Evolutionary conservation across 2,113 vertebrate species (phyloP).

Genomic region (Erinaceus europaeus): DNA sequence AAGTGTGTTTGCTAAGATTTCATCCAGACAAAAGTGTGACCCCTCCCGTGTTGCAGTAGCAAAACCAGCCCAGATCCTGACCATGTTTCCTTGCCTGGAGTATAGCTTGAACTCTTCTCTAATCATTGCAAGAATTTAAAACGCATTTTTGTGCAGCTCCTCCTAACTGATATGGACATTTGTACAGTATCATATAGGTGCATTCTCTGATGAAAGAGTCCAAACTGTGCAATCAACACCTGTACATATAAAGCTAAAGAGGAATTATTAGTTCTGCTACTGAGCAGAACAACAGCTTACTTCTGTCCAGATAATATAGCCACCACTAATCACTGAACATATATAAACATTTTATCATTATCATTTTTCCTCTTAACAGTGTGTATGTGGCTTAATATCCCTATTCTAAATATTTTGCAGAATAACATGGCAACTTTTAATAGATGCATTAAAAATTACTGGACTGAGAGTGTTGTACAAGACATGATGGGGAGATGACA

Average conservation of each 20-base stretch:
- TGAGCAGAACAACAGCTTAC: background rate
- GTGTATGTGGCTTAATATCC: background rate
- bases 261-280: no score
- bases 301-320: background rate
- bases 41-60: no score
- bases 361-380: background rate
- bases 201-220: background rate
- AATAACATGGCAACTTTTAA: background rate
- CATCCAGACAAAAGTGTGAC: background rate
- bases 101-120: background rate
- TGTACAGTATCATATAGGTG: background rate
- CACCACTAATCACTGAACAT: background rate
- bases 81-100: background rate
- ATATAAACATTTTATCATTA: background rate
- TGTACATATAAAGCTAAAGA: background rate
- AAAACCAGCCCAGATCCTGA: background rate
- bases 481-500: no score
- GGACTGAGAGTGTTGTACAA: no score
- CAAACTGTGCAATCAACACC: background rate
- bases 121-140: background rate
- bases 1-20: background rate
- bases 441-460: background rate
- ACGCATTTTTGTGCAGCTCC: background rate
- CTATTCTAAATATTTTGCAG: background rate
- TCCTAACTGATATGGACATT: background rate